phyloP scores from a whole-genome alignment of 2,113 vertebrate genomes.

The Nycticebus coucang region DNA sequence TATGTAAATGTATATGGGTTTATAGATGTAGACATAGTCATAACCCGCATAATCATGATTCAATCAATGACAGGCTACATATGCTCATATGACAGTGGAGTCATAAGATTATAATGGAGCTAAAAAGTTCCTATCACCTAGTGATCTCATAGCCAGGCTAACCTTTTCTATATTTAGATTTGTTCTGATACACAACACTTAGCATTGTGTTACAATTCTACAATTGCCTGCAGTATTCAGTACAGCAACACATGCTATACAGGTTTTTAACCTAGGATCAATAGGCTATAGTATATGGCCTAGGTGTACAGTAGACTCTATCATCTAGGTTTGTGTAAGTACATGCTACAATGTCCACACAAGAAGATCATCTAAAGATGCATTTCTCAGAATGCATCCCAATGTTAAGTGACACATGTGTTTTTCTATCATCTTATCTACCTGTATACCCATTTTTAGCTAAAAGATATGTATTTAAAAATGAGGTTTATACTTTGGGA shows the following conservation, averaged over 20 bases:
- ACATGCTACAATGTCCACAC: background rate
- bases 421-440: background rate
- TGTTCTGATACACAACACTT: background rate
- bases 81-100: background rate
- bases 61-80: background rate
- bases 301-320: background rate
- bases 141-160: background rate
- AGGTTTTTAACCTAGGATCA: background rate
- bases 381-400: background rate
- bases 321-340: background rate
- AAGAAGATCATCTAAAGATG: background rate
- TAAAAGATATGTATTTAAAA: no score
- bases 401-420: background rate
- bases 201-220: background rate
- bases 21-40: background rate
- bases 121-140: background rate
- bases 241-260: background rate
- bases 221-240: background rate
- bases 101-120: background rate
- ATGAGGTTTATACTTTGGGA: no score
- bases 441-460: background rate
- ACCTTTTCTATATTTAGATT: background rate
- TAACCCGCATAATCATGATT: background rate
- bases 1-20: background rate
- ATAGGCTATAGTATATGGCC: background rate